Conservation (phyloP, 2,888 invertebrate species). For the Pomacea canaliculata region DNA sequence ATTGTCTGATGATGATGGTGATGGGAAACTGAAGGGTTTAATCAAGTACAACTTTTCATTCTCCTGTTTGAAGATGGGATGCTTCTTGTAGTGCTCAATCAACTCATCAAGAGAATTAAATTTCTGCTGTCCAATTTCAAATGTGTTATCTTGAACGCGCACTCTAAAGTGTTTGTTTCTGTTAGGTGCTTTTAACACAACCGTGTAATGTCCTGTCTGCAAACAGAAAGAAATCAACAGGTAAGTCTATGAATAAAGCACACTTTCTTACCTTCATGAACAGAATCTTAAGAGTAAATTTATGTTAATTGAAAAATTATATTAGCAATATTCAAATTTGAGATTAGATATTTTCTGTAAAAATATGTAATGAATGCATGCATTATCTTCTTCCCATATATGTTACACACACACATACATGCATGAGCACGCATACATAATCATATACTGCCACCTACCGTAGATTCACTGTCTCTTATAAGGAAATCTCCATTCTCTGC, state of each 20-base stretch:
- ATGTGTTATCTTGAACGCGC: constrained; percentile 85
- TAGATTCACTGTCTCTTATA: constrained; percentile 98
- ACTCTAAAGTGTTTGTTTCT: constrained; percentile 99
- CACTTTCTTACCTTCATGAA: too few relatives aligned
- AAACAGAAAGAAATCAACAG: constrained; percentile 51
- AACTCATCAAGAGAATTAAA: constrained; percentile 96
- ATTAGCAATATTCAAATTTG: too few relatives aligned
- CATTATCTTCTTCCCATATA: too few relatives aligned
- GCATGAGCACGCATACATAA: too few relatives aligned
- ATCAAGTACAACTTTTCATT: constrained; percentile 94
- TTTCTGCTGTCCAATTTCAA: constrained; percentile 97
- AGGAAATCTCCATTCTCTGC: constrained; percentile 99
- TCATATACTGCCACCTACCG: constrained; percentile 78
- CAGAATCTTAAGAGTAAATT: too few relatives aligned
- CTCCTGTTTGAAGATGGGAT: constrained; percentile 94
- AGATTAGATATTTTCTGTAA: too few relatives aligned
- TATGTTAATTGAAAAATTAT: too few relatives aligned
- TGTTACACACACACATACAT: too few relatives aligned
- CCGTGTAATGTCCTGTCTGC: constrained; percentile 97
- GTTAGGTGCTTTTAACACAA: constrained; percentile 96
- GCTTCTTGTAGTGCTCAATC: constrained; percentile 97
- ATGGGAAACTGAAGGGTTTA: constrained; percentile 78
- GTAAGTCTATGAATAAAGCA: too few relatives aligned
- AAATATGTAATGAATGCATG: too few relatives aligned
- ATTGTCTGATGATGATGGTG: constrained; percentile 28